Base-by-base conservation (phyloP, 2,113 vertebrate genomes). In the Hylia prasina region DNA sequence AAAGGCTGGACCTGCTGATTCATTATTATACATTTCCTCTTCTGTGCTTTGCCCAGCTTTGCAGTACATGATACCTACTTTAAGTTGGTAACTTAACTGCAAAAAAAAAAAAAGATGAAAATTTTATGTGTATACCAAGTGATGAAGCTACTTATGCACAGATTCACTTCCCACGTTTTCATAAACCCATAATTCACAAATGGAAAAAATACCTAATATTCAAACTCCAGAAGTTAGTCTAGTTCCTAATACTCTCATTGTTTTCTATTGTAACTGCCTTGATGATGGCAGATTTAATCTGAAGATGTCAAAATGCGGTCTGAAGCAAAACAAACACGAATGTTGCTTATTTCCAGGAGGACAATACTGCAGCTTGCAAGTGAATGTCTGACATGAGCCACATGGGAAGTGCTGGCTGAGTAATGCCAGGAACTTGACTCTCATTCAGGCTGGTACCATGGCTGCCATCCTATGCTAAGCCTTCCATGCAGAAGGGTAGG, bases 1-100 rank as follows among this genome's bases (percentile, higher is more conserved):
- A 76, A 99, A 98, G 83, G 99, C 99, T 11, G 98, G 98, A 35
- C 99, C 98, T 2, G 99, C 99, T 9, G 93, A 98, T 92, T 99
- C 99, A 37, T 99, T 99, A 96, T 99, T 99, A 97, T 99, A 99
- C 99, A 99, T 99, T 96, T 99, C 99, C 77, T 99, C 99, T 93
- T 99, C 99, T 0, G 98, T 99, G 98, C 99, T 99, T 95, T 99
- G 99, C 51, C 99, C 99, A 0, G 98, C 98, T 97, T 98, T 97
- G 96, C 99, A 99, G 97, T 99, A 99, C 99, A 99, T 99, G 96
- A 99, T 98, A 83, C 99, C 99, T 72, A 99, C 99, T 91, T 99
- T 99, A 87, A 99, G 98, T 64, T 99, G 99, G 95, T 99, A 99
- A 96, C 99, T 99, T 95, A 99, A 97, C 99, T 99, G 97, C 50